Conservation (phyloP, 2,888 invertebrate species). For the Hirtodrosophila confusa region DNA sequence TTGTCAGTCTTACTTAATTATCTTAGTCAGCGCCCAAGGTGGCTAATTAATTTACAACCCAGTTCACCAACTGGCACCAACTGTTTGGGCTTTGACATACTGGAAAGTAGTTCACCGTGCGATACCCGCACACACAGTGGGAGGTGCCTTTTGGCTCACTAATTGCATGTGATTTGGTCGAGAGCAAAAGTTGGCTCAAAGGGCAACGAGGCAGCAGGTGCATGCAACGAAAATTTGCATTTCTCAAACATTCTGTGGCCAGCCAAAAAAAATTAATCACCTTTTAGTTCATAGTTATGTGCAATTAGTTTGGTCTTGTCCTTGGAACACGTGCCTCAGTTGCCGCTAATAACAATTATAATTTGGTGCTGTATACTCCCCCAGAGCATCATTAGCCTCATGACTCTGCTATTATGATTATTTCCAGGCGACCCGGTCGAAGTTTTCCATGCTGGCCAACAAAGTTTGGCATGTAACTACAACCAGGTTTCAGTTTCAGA, state of each 20-base stretch:
- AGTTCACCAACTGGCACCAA: not conserved
- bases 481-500: slow-evolving; percentile 11
- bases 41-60: slow-evolving; percentile 13
- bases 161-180: slow-evolving; percentile 49
- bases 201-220: not conserved
- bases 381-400: slow-evolving; percentile 56
- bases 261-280: slow-evolving; percentile 40
- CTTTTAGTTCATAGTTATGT: slow-evolving; percentile 15
- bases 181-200: slow-evolving; percentile 13
- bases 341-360: slow-evolving; percentile 19
- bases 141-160: slow-evolving; percentile 18
- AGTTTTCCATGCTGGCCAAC: slow-evolving; percentile 37
- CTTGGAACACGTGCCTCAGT: slow-evolving; percentile 3
- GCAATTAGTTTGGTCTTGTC: slow-evolving; percentile 13
- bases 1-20: not conserved
- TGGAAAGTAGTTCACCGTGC: slow-evolving; percentile 15
- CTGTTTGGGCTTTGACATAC: slow-evolving; percentile 24
- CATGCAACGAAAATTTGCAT: slow-evolving; percentile 13
- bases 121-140: not conserved
- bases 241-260: slow-evolving; percentile 1
- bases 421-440: slow-evolving; percentile 40
- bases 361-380: slow-evolving; percentile 9
- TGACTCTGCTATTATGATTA: slow-evolving; percentile 60
- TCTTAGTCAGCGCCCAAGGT: not conserved
- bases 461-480: slow-evolving; percentile 32